Evolutionary conservation across 37 sponge, comb jelly and placozoan genomes (phyloP), one percentile per base, ranked within the genome.

Genomic region (Spongia lamella): DNA sequence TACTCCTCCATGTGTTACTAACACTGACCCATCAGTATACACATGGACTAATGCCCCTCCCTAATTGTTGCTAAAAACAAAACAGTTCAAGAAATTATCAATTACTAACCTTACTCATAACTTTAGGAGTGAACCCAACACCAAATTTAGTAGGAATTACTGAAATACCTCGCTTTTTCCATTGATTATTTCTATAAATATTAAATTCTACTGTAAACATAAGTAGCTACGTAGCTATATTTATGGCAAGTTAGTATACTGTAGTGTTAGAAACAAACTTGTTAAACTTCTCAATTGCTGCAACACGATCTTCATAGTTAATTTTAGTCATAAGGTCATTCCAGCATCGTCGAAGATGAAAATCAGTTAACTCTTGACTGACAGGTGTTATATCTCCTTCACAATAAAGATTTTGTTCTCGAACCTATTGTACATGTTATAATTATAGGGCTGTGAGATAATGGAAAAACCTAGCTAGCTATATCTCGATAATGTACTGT

Each of bases 1-100:
- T 50, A 79, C 69, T 16, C 95, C 95, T 30, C 95, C 95, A 66
- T 94, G 95, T 27, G 85, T 78, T 38, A 94, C 35, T 22, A 90
- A 74, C 14, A 94, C 86, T 51, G 85, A 79, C 22, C 95, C 95
- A 65, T 94, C 95, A 30, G 70, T 87, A 61, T 87, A 83, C 26
- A 90, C 77, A 37, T 79, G 83, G 9, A 94, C 83, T 38, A 94
- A 67, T 7, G 95, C 91, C 38, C 85, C 88, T 34, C 75, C 85
- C 58, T 90, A 85, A 62, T 87, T 83, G 32, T 87, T 40, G 33
- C 5, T 43, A 9, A 43, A 13, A 5, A 43, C 47, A 43, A 13
- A 9, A 43, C 47, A 43, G 5, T n/a, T n/a, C n/a, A n/a, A n/a
- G n/a, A n/a, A n/a, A n/a, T n/a, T n/a, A n/a, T n/a, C n/a, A n/a